These are phyloP conservation scores for Catocala fraxini DNA, from an alignment of 2,888 invertebrate genomes.

Conservation along the genomic window DNA sequence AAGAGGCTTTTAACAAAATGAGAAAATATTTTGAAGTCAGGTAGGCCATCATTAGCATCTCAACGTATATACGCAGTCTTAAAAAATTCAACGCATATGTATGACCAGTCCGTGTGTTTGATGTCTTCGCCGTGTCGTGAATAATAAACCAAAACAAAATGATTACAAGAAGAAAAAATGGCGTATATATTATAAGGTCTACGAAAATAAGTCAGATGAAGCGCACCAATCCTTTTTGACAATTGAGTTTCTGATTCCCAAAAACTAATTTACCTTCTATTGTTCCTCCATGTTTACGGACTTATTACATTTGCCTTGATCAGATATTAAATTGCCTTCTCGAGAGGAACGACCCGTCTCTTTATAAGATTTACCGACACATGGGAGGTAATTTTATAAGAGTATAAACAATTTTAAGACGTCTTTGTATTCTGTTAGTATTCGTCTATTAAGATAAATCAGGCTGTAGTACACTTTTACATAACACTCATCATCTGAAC, in stretches of 20 bases:
- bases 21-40: constrained; percentile 9
- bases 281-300: constrained; percentile 81
- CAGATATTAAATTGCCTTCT: constrained; percentile 79
- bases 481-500: neutral
- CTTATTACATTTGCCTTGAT: constrained; percentile 82
- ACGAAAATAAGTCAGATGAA: constrained; percentile 58
- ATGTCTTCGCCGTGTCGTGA: constrained; percentile 49
- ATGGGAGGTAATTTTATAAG: constrained; percentile 37
- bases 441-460: neutral
- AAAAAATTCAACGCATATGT: constrained; percentile 53
- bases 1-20: neutral
- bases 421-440: neutral
- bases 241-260: constrained; percentile 77
- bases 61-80: constrained; percentile 27
- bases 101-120: constrained; percentile 47
- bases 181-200: constrained; percentile 40
- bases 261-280: constrained; percentile 82
- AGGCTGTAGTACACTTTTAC: neutral
- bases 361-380: constrained; percentile 66
- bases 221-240: constrained; percentile 71
- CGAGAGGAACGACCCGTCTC: constrained; percentile 66
- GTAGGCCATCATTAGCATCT: constrained; percentile 15
- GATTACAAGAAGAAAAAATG: constrained; percentile 46
- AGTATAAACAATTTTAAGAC: constrained; percentile 50
- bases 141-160: constrained; percentile 52